Percentiles rank a stretch among this genome's conserved stretches.
Evolutionary conservation across 2,888 invertebrate genomes (phyloP).

Genomic region (Noctua fimbriata): DNA sequence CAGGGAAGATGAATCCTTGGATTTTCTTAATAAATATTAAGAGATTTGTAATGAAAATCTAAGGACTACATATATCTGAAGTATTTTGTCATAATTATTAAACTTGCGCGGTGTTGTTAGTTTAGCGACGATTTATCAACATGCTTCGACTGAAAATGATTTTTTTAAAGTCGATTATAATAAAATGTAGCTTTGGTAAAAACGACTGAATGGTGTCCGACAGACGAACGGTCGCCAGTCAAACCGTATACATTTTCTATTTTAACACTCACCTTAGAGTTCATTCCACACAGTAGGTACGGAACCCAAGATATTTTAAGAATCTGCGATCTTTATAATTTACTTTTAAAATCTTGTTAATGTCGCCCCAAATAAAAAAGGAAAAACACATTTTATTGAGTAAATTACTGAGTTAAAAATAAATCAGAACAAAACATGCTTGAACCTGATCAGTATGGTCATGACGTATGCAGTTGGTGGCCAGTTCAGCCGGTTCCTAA

Average conservation of each 20-base stretch:
- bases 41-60: not conserved
- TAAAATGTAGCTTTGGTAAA: not conserved
- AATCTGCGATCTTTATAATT: not conserved
- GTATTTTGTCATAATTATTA: not conserved
- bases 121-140: not conserved
- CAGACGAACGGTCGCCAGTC: not conserved
- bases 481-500: slow-evolving; percentile 39
- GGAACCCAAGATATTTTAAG: not conserved
- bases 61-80: not conserved
- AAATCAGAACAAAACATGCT: not conserved
- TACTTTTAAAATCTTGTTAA: not conserved
- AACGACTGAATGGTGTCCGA: not conserved
- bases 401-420: not conserved
- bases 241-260: not conserved
- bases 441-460: slow-evolving; percentile 19
- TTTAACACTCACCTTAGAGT: not conserved
- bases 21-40: not conserved
- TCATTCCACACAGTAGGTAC: not conserved
- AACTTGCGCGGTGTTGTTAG: not conserved
- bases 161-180: not conserved
- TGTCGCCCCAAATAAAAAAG: not conserved
- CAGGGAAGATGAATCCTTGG: not conserved
- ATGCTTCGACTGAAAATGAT: not conserved
- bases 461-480: slow-evolving; percentile 24
- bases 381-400: not conserved